Evolutionary conservation across 53 echinoderm and acorn worm genomes (phyloP), one percentile per base, ranked within the genome.

Genomic region (Zoroaster sp.): DNA sequence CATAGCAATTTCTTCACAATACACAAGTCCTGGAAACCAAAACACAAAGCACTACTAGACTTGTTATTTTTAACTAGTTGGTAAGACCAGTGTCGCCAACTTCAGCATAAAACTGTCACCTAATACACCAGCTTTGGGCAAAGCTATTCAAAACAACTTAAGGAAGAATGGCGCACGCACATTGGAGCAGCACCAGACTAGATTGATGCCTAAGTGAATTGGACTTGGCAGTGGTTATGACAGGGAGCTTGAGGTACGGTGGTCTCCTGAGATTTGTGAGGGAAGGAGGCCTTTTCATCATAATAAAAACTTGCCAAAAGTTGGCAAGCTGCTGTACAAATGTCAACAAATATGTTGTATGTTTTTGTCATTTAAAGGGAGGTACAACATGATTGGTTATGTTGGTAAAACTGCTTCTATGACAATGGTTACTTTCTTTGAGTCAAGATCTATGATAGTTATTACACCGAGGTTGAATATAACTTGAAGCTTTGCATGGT

Each of bases 21-120:
- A 59, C 63, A 59, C 63, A 21, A 25, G 63, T 28, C 63, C 63
- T 59, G 0, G 28, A 59, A 59, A 59, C 21, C 23, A 21, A 59
- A 59, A 59, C 44, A 49, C 31, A 49, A 76, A 76, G 51, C 34
- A 25, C 21, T 59, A 28, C 63, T 2, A 59, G 28, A 59, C 63
- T 59, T 59, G 63, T 54, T 54, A 25, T 49, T 44, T 45, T 23
- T 31, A 76, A 49, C 28, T 0, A 32, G 25, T 45, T 25, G 32
- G 81, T 17, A 55, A 67, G 81, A 81, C 40, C 12, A 15, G 15
- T 66, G 81, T 65, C 81, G 81, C 81, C 81, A 81, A 12, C 41
- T 43, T 1, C 13, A 25, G 43, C 66, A 66, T 66, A 36, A 46
- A 49, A 25, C 81, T 66, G 81, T 65, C 81, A 81, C 45, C 81